A percentile compares a stretch with the other conserved stretches of the same genome.
Evolutionary conservation across 1,140 invertebrate species (phyloP).

Genomic region (Fopius arisanus): DNA sequence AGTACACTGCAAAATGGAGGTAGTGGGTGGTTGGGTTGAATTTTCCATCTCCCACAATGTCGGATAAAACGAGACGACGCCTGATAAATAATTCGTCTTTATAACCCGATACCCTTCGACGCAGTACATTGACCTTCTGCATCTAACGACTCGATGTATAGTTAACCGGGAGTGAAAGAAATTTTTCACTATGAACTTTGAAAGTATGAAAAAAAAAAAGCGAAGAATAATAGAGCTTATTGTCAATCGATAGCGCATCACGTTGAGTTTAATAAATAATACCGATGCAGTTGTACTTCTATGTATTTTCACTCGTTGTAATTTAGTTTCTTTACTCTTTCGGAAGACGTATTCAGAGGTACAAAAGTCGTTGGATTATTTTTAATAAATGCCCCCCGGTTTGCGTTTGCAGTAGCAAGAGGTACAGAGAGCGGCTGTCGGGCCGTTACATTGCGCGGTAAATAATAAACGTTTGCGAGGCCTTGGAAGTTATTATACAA

Average conservation of each 20-base stretch:
- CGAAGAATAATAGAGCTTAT: background rate
- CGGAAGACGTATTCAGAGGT: slow-evolving; percentile 36
- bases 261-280: background rate
- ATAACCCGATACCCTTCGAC: slow-evolving; percentile 42
- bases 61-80: slow-evolving; percentile 45
- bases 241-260: background rate
- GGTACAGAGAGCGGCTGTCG: slow-evolving; percentile 44
- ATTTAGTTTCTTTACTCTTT: slow-evolving; percentile 35
- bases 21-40: background rate
- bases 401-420: slow-evolving; percentile 37
- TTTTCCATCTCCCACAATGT: slow-evolving; percentile 1
- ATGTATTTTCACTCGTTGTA: slow-evolving; percentile 8
- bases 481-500: slow-evolving; percentile 67
- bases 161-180: background rate
- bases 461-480: slow-evolving; percentile 66
- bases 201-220: background rate
- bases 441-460: slow-evolving; percentile 64
- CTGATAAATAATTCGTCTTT: slow-evolving; percentile 49
- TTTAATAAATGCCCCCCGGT: slow-evolving; percentile 55
- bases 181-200: background rate
- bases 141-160: background rate
- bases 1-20: slow-evolving; percentile 33
- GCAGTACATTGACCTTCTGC: slow-evolving; percentile 28
- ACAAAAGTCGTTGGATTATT: slow-evolving; percentile 55
- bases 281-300: background rate